phyloP scores from a whole-genome alignment of 2,113 vertebrate genomes.

The Cyprinodon tularosa region DNA sequence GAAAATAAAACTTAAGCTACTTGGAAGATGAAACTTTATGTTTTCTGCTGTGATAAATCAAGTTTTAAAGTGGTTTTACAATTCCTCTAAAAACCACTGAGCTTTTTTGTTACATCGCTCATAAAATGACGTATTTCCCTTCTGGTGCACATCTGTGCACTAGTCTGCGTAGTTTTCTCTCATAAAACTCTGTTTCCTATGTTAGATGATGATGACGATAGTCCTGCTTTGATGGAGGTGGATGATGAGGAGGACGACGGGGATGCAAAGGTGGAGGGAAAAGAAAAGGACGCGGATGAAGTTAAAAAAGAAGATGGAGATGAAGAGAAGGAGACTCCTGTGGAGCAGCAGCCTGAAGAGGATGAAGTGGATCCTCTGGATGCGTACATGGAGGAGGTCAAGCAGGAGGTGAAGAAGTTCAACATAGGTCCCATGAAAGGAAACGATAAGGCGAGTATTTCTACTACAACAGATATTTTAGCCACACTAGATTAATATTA shows the following conservation, averaged over 20 bases:
- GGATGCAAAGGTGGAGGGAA: conserved; percentile 84
- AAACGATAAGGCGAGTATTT: conserved; percentile 88
- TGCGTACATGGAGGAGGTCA: conserved; percentile 99
- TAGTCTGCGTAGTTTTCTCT: not conserved
- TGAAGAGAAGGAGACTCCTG: conserved; percentile 80
- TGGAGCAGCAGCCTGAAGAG: conserved; percentile 75
- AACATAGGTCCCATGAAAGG: conserved; percentile 95
- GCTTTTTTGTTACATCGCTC: too few relatives aligned
- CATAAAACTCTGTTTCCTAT: conserved; percentile 3
- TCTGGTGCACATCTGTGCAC: not conserved
- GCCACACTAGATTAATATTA: not conserved
- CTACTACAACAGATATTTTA: not conserved
- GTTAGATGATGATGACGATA: conserved; percentile 82
- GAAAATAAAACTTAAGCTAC: not conserved
- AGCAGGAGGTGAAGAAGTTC: conserved; percentile 99
- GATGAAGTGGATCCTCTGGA: conserved; percentile 95
- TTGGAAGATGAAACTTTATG: not conserved
- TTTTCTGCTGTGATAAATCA: not conserved
- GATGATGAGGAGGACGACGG: conserved; percentile 91
- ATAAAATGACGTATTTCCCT: not conserved
- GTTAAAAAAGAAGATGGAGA: conserved; percentile 82
- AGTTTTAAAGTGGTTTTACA: not conserved
- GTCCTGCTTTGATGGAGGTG: conserved; percentile 66
- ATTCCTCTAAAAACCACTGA: too few relatives aligned
- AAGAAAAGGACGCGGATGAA: conserved; percentile 85